These are phyloP conservation scores for Zygogramma bicolorata DNA, from an alignment of 2,888 invertebrate genomes.

Conservation along the genomic window DNA sequence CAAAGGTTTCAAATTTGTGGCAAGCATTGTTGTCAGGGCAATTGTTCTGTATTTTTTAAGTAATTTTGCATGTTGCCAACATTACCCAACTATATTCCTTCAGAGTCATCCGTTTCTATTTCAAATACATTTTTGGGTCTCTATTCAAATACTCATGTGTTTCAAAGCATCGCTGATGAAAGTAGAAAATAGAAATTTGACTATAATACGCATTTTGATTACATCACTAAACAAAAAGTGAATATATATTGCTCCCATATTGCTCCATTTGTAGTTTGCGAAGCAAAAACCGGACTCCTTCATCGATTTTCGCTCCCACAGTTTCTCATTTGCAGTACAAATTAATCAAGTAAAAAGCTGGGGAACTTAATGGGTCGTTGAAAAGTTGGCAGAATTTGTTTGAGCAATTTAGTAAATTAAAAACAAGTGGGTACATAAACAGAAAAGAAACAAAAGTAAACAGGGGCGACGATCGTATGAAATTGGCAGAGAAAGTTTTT, in stretches of 20 bases:
- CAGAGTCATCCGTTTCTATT: no score
- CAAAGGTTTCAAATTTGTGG: no score
- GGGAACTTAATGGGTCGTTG: not conserved
- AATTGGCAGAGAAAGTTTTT: not conserved
- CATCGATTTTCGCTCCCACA: constrained; percentile 2
- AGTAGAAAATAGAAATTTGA: no score
- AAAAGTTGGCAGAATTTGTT: constrained; percentile 16
- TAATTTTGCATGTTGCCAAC: no score
- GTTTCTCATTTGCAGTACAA: constrained; percentile 8
- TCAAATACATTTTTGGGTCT: no score
- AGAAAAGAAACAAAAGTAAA: constrained; percentile 10
- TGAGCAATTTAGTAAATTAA: constrained; percentile 14
- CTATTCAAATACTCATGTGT: no score
- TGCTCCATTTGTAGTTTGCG: constrained; percentile 2
- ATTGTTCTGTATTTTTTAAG: no score
- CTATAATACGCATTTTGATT: no score
- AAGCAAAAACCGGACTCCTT: not conserved
- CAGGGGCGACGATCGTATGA: constrained; percentile 1
- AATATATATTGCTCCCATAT: not conserved
- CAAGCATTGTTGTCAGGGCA: no score
- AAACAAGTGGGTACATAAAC: constrained; percentile 10
- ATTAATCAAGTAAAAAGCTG: constrained; percentile 10
- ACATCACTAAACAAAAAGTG: no score
- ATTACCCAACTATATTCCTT: no score
- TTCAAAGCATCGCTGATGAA: no score